A percentile compares a stretch with the other conserved stretches of the same genome.
Conservation (phyloP, 64 coral and sea anemone species). For the Porites australiensis region DNA sequence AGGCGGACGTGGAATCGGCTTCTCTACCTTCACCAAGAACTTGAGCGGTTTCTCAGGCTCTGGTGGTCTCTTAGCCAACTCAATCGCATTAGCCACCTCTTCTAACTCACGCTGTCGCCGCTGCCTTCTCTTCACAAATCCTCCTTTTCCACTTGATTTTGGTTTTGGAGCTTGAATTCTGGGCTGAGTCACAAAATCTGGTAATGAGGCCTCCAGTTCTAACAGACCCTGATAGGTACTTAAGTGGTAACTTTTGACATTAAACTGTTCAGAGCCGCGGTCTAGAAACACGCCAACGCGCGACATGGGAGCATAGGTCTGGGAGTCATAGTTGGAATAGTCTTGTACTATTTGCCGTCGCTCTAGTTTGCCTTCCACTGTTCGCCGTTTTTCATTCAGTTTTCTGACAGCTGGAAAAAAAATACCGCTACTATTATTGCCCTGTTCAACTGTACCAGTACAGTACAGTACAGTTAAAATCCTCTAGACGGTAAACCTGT, state of each 20-base stretch:
- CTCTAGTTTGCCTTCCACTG: slow-evolving; percentile 97
- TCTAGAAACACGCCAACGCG: slow-evolving; percentile 95
- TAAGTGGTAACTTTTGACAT: slow-evolving; percentile 85
- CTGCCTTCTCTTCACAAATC: slow-evolving; percentile 94
- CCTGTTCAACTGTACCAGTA: background rate
- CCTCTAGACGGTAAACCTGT: too few species aligned
- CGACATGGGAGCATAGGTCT: slow-evolving; percentile 97
- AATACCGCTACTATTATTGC: background rate
- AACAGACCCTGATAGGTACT: slow-evolving; percentile 92
- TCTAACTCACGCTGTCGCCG: slow-evolving; percentile 89
- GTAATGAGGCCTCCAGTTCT: slow-evolving; percentile 92
- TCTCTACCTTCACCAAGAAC: slow-evolving; percentile 98
- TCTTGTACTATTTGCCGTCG: slow-evolving; percentile 92
- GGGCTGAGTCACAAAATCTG: slow-evolving; percentile 97
- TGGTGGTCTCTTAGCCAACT: slow-evolving; percentile 73
- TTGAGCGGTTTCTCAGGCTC: slow-evolving; percentile 79
- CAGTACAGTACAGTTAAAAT: too few species aligned
- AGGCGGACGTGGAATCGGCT: slow-evolving; percentile 92
- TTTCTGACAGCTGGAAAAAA: slow-evolving; percentile 80
- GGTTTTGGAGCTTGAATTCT: slow-evolving; percentile 96
- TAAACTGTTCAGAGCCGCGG: slow-evolving; percentile 97
- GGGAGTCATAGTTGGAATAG: slow-evolving; percentile 79
- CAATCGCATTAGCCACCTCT: slow-evolving; percentile 89
- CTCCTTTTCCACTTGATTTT: slow-evolving; percentile 83
- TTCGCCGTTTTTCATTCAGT: slow-evolving; percentile 91